Conservation (phyloP, 2,797 vertebrate species). For the Sorex maritimensis region DNA sequence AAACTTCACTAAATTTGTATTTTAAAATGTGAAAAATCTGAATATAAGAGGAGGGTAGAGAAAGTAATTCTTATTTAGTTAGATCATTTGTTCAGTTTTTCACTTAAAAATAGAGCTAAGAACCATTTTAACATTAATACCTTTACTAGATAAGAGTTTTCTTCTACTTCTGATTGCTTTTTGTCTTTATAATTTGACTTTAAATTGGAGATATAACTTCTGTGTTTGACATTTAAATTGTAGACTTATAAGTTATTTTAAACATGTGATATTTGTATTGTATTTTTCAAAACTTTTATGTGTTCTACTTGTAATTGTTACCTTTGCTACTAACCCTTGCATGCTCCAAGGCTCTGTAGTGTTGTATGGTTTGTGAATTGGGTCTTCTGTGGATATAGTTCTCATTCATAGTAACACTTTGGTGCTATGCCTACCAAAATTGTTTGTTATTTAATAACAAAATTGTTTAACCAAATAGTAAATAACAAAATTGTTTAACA, state of each 20-base stretch:
- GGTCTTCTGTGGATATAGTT: background rate
- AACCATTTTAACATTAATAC: background rate
- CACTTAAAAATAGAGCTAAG: conserved; percentile 42
- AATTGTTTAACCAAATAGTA: too few relatives aligned
- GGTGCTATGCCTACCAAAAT: background rate
- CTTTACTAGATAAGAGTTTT: background rate
- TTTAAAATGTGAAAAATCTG: conserved; percentile 52
- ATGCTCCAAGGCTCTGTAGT: background rate
- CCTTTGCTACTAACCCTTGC: too few relatives aligned
- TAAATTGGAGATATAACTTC: background rate
- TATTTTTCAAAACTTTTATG: conserved; percentile 22
- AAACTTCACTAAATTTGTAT: conserved; percentile 57
- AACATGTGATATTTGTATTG: background rate
- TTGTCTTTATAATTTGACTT: conserved; percentile 21
- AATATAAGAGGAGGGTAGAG: background rate
- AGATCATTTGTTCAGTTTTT: background rate
- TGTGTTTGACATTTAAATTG: background rate
- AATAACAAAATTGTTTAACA: too few relatives aligned
- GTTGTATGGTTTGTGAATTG: background rate
- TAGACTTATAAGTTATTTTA: conserved; percentile 43
- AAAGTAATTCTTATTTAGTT: background rate
- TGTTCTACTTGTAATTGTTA: background rate
- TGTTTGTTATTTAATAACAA: conserved; percentile 8
- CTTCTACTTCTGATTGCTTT: conserved; percentile 54
- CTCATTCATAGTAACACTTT: conserved; percentile 1